Conservation (phyloP, 2,113 vertebrate species). For the Tupaia chinensis region DNA sequence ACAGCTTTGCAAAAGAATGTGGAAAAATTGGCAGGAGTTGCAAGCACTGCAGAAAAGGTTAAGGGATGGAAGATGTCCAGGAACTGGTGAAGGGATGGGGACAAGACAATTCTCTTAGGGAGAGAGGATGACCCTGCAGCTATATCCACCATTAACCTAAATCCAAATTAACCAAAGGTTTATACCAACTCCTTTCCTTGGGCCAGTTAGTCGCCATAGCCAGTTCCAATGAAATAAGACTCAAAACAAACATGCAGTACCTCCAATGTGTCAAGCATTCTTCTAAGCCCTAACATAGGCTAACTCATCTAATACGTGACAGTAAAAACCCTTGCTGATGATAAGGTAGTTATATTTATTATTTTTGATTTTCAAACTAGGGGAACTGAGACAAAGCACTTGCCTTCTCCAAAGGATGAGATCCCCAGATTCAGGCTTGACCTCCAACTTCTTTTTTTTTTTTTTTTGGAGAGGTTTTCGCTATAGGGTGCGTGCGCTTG, state of each 20-base stretch:
- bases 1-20: conserved; percentile 61
- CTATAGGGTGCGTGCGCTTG: no score
- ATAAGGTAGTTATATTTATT: neutral
- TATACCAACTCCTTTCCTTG: neutral
- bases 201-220: neutral
- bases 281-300: neutral
- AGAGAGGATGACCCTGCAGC: neutral
- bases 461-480: no score
- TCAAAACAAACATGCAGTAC: neutral
- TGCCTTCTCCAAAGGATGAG: neutral
- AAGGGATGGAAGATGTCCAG: neutral
- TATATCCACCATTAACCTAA: neutral
- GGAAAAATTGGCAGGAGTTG: conserved; percentile 49
- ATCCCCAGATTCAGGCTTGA: neutral
- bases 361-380: neutral
- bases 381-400: neutral
- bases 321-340: neutral
- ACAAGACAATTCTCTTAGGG: neutral
- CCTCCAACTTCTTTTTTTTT: neutral
- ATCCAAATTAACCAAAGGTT: conserved; percentile 1
- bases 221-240: neutral
- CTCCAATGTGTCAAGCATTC: neutral
- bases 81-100: neutral
- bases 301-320: neutral
- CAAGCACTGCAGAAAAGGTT: conserved; percentile 20